A percentile compares a stretch with the other conserved stretches of the same genome.
Conservation (phyloP, 2,888 invertebrate genomes). For the Macaria notata region DNA sequence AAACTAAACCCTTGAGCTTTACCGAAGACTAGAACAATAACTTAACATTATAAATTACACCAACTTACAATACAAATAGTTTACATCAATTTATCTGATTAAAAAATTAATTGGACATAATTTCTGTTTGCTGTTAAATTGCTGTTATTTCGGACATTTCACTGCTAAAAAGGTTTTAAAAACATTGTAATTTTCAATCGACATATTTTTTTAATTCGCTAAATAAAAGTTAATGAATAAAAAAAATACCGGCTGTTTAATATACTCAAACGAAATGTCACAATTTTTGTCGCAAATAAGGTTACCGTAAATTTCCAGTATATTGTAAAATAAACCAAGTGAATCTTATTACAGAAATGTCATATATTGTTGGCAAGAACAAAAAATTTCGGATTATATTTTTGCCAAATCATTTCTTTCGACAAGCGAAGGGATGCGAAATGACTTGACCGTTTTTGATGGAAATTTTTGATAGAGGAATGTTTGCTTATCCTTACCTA, state of each 20-base stretch:
- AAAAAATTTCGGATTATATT: constrained; percentile 34
- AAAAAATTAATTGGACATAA: too few relatives aligned
- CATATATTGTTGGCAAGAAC: constrained; percentile 60
- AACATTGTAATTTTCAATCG: too few relatives aligned
- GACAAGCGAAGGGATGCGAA: constrained; percentile 37
- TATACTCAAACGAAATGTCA: too few relatives aligned
- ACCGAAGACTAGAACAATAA: constrained; percentile 74
- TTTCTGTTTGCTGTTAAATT: too few relatives aligned
- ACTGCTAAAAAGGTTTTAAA: too few relatives aligned
- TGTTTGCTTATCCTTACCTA: constrained; percentile 55
- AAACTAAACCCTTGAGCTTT: constrained; percentile 64
- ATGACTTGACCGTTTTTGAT: constrained; percentile 27
- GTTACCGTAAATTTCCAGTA: too few relatives aligned
- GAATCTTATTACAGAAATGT: constrained; percentile 20
- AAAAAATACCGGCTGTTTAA: too few relatives aligned
- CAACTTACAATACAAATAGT: constrained; percentile 8
- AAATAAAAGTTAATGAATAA: too few relatives aligned
- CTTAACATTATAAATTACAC: constrained; percentile 45
- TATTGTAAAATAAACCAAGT: too few relatives aligned
- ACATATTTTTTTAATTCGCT: too few relatives aligned
- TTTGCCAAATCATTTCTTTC: constrained; percentile 50
- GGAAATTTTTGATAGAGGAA: constrained; percentile 46
- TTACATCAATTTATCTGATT: not conserved
- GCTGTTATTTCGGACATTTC: too few relatives aligned
- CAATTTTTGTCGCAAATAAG: too few relatives aligned